Percentiles rank a stretch among this genome's conserved stretches.
Evolutionary conservation across 2,113 vertebrate species (phyloP).

Genomic region (Daphoenositta chrysoptera): DNA sequence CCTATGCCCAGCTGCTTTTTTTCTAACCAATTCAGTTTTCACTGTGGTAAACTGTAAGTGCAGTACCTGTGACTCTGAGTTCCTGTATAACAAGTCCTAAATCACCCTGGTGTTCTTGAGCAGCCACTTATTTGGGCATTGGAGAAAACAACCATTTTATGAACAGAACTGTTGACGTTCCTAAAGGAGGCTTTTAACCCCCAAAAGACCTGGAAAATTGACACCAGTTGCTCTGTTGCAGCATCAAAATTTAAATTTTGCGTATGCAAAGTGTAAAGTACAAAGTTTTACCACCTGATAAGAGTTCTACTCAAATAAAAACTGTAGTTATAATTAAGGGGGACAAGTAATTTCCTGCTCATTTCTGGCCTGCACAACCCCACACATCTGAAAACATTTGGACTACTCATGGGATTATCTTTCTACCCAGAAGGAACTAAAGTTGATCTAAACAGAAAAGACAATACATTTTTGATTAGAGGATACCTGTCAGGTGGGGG

Average conservation of each 20-base stretch:
- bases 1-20: background rate
- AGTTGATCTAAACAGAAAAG: background rate
- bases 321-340: background rate
- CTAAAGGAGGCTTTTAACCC: background rate
- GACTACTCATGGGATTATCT: background rate
- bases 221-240: background rate
- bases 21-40: background rate
- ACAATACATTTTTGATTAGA: conserved; percentile 15
- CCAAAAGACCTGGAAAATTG: background rate
- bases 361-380: background rate
- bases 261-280: background rate
- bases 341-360: conserved; percentile 16
- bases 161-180: background rate
- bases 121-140: background rate
- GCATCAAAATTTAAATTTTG: background rate
- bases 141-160: background rate
- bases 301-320: background rate
- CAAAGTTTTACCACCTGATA: background rate
- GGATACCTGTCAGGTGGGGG: background rate
- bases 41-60: background rate
- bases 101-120: background rate
- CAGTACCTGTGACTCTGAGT: background rate
- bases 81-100: background rate
- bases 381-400: background rate
- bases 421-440: background rate